These are phyloP conservation scores for Cercopithecus mona DNA, from an alignment of 2,113 vertebrate species.

Conservation along the genomic window DNA sequence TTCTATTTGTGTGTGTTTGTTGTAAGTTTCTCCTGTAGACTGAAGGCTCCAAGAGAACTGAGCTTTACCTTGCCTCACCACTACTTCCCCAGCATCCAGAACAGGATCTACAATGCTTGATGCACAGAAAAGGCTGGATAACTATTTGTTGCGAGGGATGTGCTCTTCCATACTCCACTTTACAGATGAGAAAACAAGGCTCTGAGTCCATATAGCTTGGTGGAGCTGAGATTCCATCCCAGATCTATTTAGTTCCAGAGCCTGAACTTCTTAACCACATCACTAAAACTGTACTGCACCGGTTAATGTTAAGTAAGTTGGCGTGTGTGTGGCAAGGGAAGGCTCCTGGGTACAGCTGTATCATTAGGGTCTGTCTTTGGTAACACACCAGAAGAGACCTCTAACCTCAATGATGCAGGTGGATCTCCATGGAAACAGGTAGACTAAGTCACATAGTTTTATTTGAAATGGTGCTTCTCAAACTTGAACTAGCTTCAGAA, in stretches of 20 bases:
- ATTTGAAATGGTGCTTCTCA: not conserved
- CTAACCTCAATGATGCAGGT: not conserved
- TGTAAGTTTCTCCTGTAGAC: not conserved
- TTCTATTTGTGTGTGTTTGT: not conserved
- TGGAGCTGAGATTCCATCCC: not conserved
- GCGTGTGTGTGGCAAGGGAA: not conserved
- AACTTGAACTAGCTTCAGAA: not conserved
- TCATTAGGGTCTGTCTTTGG: not conserved
- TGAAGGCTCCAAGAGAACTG: not conserved
- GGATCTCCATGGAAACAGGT: not conserved
- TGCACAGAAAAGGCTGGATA: not conserved
- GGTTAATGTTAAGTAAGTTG: not conserved
- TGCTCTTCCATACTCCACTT: not conserved
- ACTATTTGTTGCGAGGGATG: not conserved
- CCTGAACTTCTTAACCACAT: not conserved
- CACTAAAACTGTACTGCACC: not conserved
- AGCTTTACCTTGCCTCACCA: not conserved
- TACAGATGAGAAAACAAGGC: not conserved
- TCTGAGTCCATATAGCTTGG: not conserved
- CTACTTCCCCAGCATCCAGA: not conserved
- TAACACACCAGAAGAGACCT: not conserved
- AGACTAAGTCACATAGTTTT: not conserved
- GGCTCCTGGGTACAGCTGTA: not conserved
- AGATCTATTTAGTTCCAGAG: not conserved
- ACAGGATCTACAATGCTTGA: not conserved